A percentile compares a stretch with the other conserved stretches of the same genome.
These are phyloP conservation scores for Procavia capensis DNA, from an alignment of 2,113 vertebrate species.

Conservation along the genomic window DNA sequence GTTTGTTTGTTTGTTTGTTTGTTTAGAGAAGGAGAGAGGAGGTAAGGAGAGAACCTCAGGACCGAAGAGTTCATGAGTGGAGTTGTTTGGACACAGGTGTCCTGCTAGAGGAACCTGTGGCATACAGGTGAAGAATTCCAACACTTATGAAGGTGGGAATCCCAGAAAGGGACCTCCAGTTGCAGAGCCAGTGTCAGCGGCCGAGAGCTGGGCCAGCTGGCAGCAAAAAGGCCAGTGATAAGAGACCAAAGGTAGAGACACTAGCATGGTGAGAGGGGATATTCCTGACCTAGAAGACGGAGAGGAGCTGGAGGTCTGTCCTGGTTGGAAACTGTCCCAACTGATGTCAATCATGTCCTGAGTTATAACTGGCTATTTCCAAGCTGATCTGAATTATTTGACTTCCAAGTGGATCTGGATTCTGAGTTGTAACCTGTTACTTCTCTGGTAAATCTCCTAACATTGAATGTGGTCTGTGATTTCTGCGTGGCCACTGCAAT, in stretches of 20 bases:
- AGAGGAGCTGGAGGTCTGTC: neutral
- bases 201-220: neutral
- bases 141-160: neutral
- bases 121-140: neutral
- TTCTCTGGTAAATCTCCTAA: neutral
- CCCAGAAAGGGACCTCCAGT: neutral
- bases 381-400: neutral
- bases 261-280: neutral
- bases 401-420: neutral
- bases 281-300: neutral
- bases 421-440: neutral
- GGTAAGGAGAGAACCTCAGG: neutral
- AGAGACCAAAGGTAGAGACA: neutral
- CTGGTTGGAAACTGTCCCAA: neutral
- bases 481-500: neutral
- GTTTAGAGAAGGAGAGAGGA: neutral
- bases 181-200: neutral
- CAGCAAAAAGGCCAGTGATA: neutral
- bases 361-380: neutral
- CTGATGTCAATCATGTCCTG: neutral
- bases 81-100: neutral
- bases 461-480: neutral
- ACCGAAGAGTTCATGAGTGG: neutral
- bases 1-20: too few relatives aligned
- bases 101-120: neutral